phyloP scores from a whole-genome alignment of 1,140 invertebrate genomes.

The Glossosoma conforme region DNA sequence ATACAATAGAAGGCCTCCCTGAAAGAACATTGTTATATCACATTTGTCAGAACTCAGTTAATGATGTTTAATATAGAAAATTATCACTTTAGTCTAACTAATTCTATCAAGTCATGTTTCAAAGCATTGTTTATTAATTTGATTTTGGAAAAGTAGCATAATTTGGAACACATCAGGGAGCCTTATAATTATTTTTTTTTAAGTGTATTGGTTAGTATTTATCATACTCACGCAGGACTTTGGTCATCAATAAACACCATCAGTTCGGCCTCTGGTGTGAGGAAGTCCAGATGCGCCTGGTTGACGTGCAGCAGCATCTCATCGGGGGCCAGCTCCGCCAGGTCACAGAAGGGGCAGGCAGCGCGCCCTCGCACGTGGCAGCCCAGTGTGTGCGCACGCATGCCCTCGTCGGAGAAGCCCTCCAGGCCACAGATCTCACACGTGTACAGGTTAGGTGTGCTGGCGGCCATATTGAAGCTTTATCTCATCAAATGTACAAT shows the following conservation, averaged over 20 bases:
- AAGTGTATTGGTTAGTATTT: too few relatives aligned
- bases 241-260: constrained; percentile 60
- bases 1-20: too few relatives aligned
- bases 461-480: constrained; percentile 23
- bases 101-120: too few relatives aligned
- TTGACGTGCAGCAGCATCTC: constrained; percentile 77
- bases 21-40: too few relatives aligned
- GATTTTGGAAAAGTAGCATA: too few relatives aligned
- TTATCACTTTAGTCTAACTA: too few relatives aligned
- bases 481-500: too few relatives aligned
- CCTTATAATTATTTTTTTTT: too few relatives aligned
- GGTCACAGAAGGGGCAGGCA: constrained; percentile 77
- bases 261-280: constrained; percentile 63
- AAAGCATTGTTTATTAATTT: too few relatives aligned
- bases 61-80: too few relatives aligned
- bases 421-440: constrained; percentile 81
- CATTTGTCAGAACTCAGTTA: too few relatives aligned
- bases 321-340: constrained; percentile 62
- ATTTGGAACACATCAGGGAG: too few relatives aligned
- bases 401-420: constrained; percentile 71
- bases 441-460: constrained; percentile 43
- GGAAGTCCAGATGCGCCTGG: constrained; percentile 71
- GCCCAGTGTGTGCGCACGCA: constrained; percentile 70
- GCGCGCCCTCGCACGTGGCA: constrained; percentile 71
- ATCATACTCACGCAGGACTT: constrained; percentile 58